A percentile compares a stretch with the other conserved stretches of the same genome.
Evolutionary conservation across 2,888 invertebrate genomes (phyloP).

Genomic region (Hypomecis punctinalis): DNA sequence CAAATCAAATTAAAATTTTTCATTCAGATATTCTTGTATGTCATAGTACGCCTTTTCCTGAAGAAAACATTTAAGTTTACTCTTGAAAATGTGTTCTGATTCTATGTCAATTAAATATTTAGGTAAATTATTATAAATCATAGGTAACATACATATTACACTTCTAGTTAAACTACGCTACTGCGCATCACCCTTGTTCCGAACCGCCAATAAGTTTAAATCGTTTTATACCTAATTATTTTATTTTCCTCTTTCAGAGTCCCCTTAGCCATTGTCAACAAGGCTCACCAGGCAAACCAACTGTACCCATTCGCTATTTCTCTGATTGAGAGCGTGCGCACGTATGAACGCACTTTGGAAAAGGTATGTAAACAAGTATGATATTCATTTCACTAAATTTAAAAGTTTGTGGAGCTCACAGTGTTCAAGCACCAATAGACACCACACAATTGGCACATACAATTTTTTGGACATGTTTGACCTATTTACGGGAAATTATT

Average conservation of each 20-base stretch:
- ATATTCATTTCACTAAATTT: constrained; percentile 23
- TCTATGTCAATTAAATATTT: too few relatives aligned
- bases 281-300: constrained; percentile 99
- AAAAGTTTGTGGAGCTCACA: constrained; percentile 47
- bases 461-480: constrained; percentile 27
- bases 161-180: too few relatives aligned
- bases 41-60: too few relatives aligned
- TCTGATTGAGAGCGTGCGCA: constrained; percentile 97
- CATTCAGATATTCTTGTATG: too few relatives aligned
- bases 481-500: constrained; percentile 5
- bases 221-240: not conserved
- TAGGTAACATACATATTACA: too few relatives aligned
- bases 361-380: constrained; percentile 87
- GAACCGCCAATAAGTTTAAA: too few relatives aligned
- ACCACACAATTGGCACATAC: constrained; percentile 68
- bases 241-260: constrained; percentile 86
- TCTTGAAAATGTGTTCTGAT: too few relatives aligned
- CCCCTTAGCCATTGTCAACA: constrained; percentile 98
- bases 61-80: too few relatives aligned
- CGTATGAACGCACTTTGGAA: constrained; percentile 98
- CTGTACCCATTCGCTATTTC: constrained; percentile 99
- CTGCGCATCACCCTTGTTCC: too few relatives aligned
- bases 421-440: constrained; percentile 61
- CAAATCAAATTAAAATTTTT: too few relatives aligned
- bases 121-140: too few relatives aligned